Evolutionary conservation across 1,140 invertebrate species (phyloP).

Genomic region (Papilio polyxenes): DNA sequence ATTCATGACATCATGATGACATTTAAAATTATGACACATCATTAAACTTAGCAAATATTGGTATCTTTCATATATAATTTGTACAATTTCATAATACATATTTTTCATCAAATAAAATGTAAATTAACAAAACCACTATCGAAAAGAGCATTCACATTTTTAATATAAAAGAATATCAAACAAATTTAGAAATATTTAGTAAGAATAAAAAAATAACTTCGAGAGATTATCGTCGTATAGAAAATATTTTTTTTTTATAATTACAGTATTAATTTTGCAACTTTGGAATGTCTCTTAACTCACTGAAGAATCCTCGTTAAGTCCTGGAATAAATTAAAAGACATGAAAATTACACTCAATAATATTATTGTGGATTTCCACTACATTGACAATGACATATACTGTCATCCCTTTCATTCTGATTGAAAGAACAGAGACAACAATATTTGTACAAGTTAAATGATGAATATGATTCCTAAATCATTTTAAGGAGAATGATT

Average conservation of each 20-base stretch:
- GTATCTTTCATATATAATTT: conserved; percentile 16
- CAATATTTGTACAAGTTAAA: too few species aligned
- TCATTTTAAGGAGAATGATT: too few species aligned
- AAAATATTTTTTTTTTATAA: conserved; percentile 55
- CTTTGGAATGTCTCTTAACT: conserved; percentile 71
- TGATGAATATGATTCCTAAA: too few species aligned
- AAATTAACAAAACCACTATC: conserved; percentile 10
- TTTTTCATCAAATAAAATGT: conserved; percentile 35
- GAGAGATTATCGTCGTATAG: conserved; percentile 67
- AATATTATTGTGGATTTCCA: neutral
- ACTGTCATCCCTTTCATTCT: neutral
- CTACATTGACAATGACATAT: neutral
- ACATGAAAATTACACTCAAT: neutral
- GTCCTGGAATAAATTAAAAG: conserved; percentile 60
- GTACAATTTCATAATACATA: conserved; percentile 43
- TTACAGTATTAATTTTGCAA: conserved; percentile 51
- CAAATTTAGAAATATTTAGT: neutral
- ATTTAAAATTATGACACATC: conserved; percentile 32
- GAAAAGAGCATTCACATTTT: neutral
- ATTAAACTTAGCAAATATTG: conserved; percentile 10
- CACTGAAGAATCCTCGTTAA: conserved; percentile 72
- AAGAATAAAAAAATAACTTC: conserved; percentile 49
- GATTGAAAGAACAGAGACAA: too few species aligned
- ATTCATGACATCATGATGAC: neutral
- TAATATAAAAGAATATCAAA: conserved; percentile 12